A percentile compares a stretch with the other conserved stretches of the same genome.
These are phyloP conservation scores for Aeoliscus strigatus DNA, from an alignment of 2,797 vertebrate genomes.

Conservation along the genomic window DNA sequence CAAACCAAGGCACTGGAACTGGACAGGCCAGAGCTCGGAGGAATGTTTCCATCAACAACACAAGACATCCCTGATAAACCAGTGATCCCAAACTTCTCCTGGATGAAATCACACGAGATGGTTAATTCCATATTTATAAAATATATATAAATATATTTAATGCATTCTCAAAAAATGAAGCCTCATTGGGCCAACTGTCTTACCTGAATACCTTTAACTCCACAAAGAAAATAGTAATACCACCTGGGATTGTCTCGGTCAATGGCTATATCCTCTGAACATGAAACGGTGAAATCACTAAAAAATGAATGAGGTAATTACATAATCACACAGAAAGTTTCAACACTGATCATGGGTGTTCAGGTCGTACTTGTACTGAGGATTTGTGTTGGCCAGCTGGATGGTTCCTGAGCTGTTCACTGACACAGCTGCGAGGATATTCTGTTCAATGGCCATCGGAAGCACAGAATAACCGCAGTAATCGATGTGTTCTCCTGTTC, in stretches of 20 bases:
- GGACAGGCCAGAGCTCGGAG: conserved; percentile 91
- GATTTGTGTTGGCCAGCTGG: conserved; percentile 83
- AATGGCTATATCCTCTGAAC: conserved; percentile 78
- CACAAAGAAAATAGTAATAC: conserved; percentile 98
- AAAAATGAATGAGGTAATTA: conserved; percentile 41
- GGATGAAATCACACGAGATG: not conserved
- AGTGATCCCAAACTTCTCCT: conserved; percentile 85
- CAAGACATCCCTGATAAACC: conserved; percentile 85
- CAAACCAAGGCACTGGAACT: conserved; percentile 96
- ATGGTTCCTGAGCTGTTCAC: conserved; percentile 76
- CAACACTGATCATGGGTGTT: not conserved
- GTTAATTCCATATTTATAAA: not conserved
- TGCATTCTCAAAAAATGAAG: no score
- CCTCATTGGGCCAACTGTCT: conserved; percentile 11
- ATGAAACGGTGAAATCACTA: conserved; percentile 83
- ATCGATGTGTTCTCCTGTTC: conserved; percentile 92
- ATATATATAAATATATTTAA: no score
- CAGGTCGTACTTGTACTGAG: conserved; percentile 82
- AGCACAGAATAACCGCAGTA: conserved; percentile 97
- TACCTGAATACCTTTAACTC: conserved; percentile 96
- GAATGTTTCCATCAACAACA: conserved; percentile 89
- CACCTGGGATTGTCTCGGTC: conserved; percentile 87
- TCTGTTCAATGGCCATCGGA: conserved; percentile 96
- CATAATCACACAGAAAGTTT: not conserved
- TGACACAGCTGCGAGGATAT: conserved; percentile 87